Evolutionary conservation across 2,113 vertebrate genomes (phyloP), one percentile per base, ranked within the genome.

Genomic region (Pelecanus crispus): DNA sequence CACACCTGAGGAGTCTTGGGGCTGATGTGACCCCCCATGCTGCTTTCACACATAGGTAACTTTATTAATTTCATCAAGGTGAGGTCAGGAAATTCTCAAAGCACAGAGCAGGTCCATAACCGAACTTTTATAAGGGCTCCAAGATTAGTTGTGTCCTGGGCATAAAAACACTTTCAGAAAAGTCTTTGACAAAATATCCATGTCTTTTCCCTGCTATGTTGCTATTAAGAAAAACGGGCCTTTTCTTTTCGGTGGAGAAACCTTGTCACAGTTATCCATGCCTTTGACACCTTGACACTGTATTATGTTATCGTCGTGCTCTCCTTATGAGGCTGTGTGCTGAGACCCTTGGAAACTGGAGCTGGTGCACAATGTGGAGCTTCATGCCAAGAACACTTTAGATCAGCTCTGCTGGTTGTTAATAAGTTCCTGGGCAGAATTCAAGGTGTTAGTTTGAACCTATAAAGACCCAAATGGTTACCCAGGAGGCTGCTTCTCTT

Each of bases 341-440:
- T 62, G 87, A 86, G 93, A 70, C 32, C 79, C 3, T 4, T 53
- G 80, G 92, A 94, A 96, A 95, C 88, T 29, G 65, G 89, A 97
- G 81, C 87, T 91, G 59, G 75, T 90, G 87, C 90, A 40, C 67
- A 12, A 38, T 32, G 82, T 50, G 75, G 53, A 95, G 38, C 73
- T 86, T 74, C 53, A 56, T 86, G 90, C 88, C 95, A 96, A 82
- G 88, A 95, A 94, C 77, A 52, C 49, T 79, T 94, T 73, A 88
- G 78, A 90, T 75, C 90, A 73, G 78, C 77, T 83, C 74, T 89
- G 44, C 73, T 70, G n/a, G 17, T 42, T 65, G 72, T 88, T 93
- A 95, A 62, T 66, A 91, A 67, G 71, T 20, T 97, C 78, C 65
- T 95, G 78, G 74, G 88, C 63, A 94, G 91, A 94, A 94, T 88